phyloP scores from a whole-genome alignment of 2,113 vertebrate genomes.

The Odontophorus gujanensis region DNA sequence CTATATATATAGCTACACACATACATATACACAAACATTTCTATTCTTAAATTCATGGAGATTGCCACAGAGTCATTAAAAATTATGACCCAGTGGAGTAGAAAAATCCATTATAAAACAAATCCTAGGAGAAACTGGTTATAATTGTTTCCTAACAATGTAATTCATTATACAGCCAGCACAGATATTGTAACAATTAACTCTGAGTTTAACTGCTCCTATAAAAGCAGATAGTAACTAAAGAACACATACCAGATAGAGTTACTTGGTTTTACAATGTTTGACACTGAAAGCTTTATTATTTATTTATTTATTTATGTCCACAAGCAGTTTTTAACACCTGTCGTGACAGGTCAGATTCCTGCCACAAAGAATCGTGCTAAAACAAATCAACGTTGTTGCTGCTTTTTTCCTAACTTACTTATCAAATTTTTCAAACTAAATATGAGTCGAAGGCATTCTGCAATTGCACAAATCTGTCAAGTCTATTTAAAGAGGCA shows the following conservation, averaged over 20 bases:
- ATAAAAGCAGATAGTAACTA: background rate
- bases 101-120: background rate
- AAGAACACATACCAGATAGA: background rate
- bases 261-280: conserved; percentile 6
- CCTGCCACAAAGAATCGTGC: conserved; percentile 45
- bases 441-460: conserved; percentile 74
- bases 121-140: background rate
- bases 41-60: background rate
- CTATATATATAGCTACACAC: too few species aligned
- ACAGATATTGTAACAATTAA: background rate
- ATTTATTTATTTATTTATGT: conserved; percentile 20
- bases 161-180: background rate
- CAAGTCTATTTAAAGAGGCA: conserved; percentile 51
- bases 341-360: conserved; percentile 56
- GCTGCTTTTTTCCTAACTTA: background rate
- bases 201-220: background rate
- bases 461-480: conserved; percentile 55
- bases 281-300: conserved; percentile 16
- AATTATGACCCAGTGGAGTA: background rate
- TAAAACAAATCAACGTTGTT: conserved; percentile 40
- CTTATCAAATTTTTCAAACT: conserved; percentile 62
- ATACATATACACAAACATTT: background rate
- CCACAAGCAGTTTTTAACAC: conserved; percentile 62
- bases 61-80: background rate
- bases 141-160: background rate